Evolutionary conservation across 2,888 invertebrate species (phyloP).

Genomic region (Andrena bucephala): DNA sequence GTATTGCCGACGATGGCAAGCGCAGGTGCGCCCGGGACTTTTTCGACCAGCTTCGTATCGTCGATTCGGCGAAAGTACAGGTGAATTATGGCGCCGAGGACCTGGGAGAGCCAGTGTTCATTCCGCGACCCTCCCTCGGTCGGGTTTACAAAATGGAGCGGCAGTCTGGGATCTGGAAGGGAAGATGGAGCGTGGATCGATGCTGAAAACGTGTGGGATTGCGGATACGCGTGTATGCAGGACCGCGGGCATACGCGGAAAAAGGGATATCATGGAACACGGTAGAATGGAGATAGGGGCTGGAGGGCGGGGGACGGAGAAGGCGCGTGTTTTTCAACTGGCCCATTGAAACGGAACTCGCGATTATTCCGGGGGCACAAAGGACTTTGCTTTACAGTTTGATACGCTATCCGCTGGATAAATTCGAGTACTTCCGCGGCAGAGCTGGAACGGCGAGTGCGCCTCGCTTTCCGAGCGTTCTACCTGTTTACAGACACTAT

Average conservation of each 20-base stretch:
- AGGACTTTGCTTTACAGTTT: slow-evolving; percentile 50
- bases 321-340: slow-evolving; percentile 33
- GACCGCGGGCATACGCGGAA: neutral
- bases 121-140: slow-evolving; percentile 28
- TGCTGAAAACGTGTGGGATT: slow-evolving; percentile 15
- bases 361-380: slow-evolving; percentile 44
- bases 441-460: neutral
- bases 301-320: neutral
- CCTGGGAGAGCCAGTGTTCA: slow-evolving; percentile 18
- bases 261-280: neutral
- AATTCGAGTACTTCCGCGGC: slow-evolving; percentile 9
- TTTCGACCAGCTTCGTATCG: slow-evolving; percentile 36
- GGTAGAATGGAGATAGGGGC: neutral
- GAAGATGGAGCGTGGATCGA: slow-evolving; percentile 6
- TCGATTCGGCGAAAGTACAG: slow-evolving; percentile 34
- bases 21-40: slow-evolving; percentile 54
- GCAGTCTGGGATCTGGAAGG: neutral
- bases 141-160: slow-evolving; percentile 17
- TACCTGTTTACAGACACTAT: slow-evolving; percentile 41
- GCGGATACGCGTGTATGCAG: neutral
- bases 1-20: slow-evolving; percentile 49
- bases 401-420: slow-evolving; percentile 43
- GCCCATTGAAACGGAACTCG: slow-evolving; percentile 40
- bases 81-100: slow-evolving; percentile 47
- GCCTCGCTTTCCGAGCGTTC: slow-evolving; percentile 22